A percentile compares a stretch with the other conserved stretches of the same genome.
These are phyloP conservation scores for Odontomachus brunneus DNA, from an alignment of 1,140 invertebrate species.

Conservation along the genomic window DNA sequence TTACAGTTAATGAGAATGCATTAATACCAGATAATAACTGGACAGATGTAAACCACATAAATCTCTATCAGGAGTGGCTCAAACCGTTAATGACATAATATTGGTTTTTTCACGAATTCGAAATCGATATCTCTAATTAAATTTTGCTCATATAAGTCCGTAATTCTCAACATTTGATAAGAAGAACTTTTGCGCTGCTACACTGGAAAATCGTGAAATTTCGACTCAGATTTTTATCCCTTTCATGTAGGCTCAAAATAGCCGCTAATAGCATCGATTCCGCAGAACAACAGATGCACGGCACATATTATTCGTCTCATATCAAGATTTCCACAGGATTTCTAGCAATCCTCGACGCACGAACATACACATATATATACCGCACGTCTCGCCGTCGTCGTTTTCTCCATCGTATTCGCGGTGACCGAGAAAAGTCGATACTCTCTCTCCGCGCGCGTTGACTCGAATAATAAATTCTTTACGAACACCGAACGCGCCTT, in stretches of 20 bases:
- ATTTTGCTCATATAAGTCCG: background rate
- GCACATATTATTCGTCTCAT: slow-evolving; percentile 63
- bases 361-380: background rate
- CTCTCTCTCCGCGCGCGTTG: slow-evolving; percentile 1
- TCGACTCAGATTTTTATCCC: background rate
- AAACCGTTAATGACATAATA: too few relatives aligned
- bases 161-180: too few relatives aligned
- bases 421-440: slow-evolving; percentile 36
- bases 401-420: slow-evolving; percentile 56
- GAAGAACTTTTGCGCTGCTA: too few relatives aligned
- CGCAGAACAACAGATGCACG: slow-evolving; percentile 6
- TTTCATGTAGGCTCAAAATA: background rate
- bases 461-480: slow-evolving; percentile 72
- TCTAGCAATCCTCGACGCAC: slow-evolving; percentile 65
- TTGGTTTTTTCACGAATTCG: too few relatives aligned
- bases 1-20: too few relatives aligned
- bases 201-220: background rate
- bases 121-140: too few relatives aligned
- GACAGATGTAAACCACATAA: too few relatives aligned
- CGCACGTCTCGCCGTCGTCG: slow-evolving; percentile 36
- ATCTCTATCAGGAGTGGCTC: too few relatives aligned
- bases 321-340: slow-evolving; percentile 68
- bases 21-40: too few relatives aligned
- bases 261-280: background rate
- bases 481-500: slow-evolving; percentile 25